Evolutionary conservation across 2,113 vertebrate genomes (phyloP).

Genomic region (Silurus asotus): DNA sequence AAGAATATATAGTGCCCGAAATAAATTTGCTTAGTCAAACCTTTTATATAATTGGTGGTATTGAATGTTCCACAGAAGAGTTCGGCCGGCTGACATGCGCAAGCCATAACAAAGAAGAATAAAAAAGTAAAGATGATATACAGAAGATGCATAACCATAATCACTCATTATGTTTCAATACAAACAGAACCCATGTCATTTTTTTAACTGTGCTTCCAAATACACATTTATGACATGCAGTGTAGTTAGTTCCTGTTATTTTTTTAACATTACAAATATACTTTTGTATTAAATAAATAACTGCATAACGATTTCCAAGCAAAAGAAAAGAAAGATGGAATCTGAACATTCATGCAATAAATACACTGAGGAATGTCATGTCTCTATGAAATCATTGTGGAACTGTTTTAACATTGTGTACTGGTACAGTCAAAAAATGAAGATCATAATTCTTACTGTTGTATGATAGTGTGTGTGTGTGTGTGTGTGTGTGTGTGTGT

Average conservation of each 20-base stretch:
- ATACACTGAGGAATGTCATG: not conserved
- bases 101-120: not conserved
- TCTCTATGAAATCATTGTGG: no score
- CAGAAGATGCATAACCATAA: no score
- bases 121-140: no score
- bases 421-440: no score
- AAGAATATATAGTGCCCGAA: not conserved
- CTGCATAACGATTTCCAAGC: not conserved
- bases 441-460: not conserved
- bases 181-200: not conserved
- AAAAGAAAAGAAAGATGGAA: not conserved
- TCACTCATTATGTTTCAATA: not conserved
- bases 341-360: not conserved
- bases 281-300: not conserved
- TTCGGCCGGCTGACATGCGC: not conserved
- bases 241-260: not conserved
- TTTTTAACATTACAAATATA: not conserved
- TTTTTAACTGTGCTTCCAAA: not conserved
- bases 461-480: not conserved
- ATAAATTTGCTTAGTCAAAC: not conserved
- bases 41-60: not conserved
- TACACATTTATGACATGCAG: no score
- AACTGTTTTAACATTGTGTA: not conserved
- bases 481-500: constrained; percentile 21
- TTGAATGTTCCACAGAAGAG: not conserved